These are phyloP conservation scores for Sitta europaea DNA, from an alignment of 2,113 vertebrate genomes.

Conservation along the genomic window DNA sequence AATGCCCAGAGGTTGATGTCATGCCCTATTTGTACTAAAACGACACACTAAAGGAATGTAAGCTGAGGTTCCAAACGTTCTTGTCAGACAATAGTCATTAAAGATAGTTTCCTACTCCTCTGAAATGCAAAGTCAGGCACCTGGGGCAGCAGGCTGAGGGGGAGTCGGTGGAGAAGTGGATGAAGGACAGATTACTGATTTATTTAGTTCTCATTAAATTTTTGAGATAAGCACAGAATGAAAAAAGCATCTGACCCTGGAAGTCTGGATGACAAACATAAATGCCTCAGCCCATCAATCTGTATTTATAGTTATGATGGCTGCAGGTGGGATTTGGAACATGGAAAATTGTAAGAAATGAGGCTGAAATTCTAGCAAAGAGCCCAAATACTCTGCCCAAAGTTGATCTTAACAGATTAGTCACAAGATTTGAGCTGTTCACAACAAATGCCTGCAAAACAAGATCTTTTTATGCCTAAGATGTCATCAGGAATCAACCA, in stretches of 20 bases:
- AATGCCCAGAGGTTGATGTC: slow-evolving; percentile 2
- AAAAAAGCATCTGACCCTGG: neutral
- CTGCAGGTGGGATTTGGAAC: neutral
- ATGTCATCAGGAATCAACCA: neutral
- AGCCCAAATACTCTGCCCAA: neutral
- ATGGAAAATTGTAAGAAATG: fast-evolving
- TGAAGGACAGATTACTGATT: neutral
- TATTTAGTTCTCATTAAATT: neutral
- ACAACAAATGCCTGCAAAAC: neutral
- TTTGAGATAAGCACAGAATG: neutral
- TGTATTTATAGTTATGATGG: neutral
- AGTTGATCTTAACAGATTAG: neutral
- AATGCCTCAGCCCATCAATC: neutral
- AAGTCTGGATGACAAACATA: neutral
- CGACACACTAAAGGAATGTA: neutral
- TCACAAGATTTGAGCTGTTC: neutral
- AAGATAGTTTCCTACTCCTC: neutral
- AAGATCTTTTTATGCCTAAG: neutral
- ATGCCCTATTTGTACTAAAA: neutral
- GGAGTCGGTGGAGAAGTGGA: neutral
- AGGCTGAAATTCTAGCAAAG: neutral
- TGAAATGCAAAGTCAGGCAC: neutral
- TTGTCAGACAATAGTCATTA: neutral
- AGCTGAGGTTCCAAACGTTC: neutral
- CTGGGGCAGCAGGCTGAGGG: neutral